Percentiles rank a stretch among this genome's conserved stretches.
phyloP scores from a whole-genome alignment of 2,888 invertebrate genomes.

The Heliconius cydno region DNA sequence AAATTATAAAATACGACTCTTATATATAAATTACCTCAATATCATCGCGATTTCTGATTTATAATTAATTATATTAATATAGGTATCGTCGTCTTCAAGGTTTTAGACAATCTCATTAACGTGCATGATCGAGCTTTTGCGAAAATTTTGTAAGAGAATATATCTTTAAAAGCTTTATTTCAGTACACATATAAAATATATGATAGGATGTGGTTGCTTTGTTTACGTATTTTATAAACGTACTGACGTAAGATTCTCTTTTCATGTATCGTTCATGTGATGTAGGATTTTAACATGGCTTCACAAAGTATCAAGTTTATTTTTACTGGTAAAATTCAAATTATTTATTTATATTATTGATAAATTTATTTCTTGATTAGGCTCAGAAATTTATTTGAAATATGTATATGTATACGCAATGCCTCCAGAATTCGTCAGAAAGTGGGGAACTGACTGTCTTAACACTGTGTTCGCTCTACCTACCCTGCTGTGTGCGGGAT shows the following conservation, averaged over 20 bases:
- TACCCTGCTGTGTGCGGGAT: no score
- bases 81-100: neutral
- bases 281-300: neutral
- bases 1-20: neutral
- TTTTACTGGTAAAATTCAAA: no score
- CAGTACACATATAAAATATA: slow-evolving; percentile 22
- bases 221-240: slow-evolving; percentile 50
- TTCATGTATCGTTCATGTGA: slow-evolving; percentile 42
- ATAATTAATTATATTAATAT: neutral
- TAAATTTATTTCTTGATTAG: no score
- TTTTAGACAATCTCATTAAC: slow-evolving; percentile 6
- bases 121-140: slow-evolving; percentile 9
- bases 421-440: no score
- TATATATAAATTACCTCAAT: neutral
- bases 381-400: no score
- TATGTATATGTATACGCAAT: no score
- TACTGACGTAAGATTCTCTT: slow-evolving; percentile 49
- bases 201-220: slow-evolving; percentile 53
- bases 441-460: no score
- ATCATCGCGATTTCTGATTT: neutral
- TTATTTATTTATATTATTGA: no score
- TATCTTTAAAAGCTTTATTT: slow-evolving; percentile 21
- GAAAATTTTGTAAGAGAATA: slow-evolving; percentile 6
- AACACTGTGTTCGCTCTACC: no score
- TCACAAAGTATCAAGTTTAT: no score